Evolutionary conservation across 2,113 vertebrate genomes (phyloP), one percentile per base, ranked within the genome.

Genomic region (Holacanthus passer): DNA sequence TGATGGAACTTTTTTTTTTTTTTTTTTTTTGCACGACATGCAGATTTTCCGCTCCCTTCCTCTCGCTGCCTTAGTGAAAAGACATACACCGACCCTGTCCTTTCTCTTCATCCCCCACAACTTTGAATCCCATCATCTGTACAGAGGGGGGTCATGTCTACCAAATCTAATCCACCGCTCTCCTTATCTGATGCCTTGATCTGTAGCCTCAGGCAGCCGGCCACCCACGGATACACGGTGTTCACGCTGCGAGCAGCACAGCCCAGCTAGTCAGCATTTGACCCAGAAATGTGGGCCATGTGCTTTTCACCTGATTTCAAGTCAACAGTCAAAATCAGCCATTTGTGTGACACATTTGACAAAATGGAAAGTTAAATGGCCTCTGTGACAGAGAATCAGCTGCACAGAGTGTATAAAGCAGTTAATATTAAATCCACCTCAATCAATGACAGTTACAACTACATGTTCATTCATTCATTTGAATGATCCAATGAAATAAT

Each of bases 131-230:
- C 2, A 35, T 73, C 22, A 27, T 37, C 58, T 32, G 22, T 37
- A 14, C 32, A 11, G 45, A 52, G 22, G 47, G n/a, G 16, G 4
- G 10, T n/a, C 39, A 45, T 5, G 47, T 60, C 55, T 4, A 29
- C 39, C 48, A 58, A 47, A 66, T 45, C 45, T 69, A 60, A 62
- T 75, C 55, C 47, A 47, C 56, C 12, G 39, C 45, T 52, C 62
- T 35, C 52, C 68, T 78, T 45, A 17, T 41, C 27, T 60, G 22
- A 43, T 5, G 48, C 64, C 65, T 70, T 59, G 71, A 70, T 75
- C 71, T 75, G 0, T 48, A 47, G 55, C 76, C 76, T 56, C 58
- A 7, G 69, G 76, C 77, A 48, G 55, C 1, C 45, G 5, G 47
- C 60, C 62, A 47, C 45, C 75, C 45, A 37, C 53, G 14, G 60